Evolutionary conservation across 2,797 vertebrate species (phyloP), one percentile per base, ranked within the genome.

Genomic region (Anguilla obscura): DNA sequence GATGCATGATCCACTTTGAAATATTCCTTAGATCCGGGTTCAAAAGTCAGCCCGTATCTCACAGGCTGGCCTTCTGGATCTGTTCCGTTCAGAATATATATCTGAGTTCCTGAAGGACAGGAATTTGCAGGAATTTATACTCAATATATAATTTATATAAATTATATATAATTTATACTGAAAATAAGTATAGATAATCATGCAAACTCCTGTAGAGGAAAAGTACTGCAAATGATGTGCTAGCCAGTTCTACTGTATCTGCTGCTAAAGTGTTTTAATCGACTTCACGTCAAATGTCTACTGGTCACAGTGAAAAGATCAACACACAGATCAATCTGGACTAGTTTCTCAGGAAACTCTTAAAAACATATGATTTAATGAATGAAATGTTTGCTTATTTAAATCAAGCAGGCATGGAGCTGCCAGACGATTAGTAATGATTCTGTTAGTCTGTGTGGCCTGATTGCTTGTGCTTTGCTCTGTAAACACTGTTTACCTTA

Each of bases 21-120:
- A 93, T 97, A 96, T 3, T 94, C 95, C 80, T 93, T 97, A 54
- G 96, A 92, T 40, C 97, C 97, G 88, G 97, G 95, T 92, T 99
- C 97, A 91, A 98, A 99, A n/a, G 94, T 94, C 92, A 99, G 91
- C 88, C 94, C 96, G 0, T 97, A 99, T 0, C 95, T 95, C 84
- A 99, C 95, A 0, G 95, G 93, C 86, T 98, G 97, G 16, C 96
- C 97, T 91, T 99, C 98, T 0, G 97, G 97, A 89, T 99, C 99
- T 0, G 97, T 98, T 4, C 99, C 98, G 10, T 99, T 99, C 86
- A 99, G 92, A 36, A 96, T 97, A 90, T 98, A 99, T 16, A 99
- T 95, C 0, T 97, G 96, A n/a, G 96, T 95, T 30, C 98, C 99
- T 99, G 60, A 84, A 90, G 91, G 10, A 86, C 82, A 27, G 89